A percentile compares a stretch with the other conserved stretches of the same genome.
These are phyloP conservation scores for Platalea minor DNA, from an alignment of 2,797 vertebrate species.

Conservation along the genomic window DNA sequence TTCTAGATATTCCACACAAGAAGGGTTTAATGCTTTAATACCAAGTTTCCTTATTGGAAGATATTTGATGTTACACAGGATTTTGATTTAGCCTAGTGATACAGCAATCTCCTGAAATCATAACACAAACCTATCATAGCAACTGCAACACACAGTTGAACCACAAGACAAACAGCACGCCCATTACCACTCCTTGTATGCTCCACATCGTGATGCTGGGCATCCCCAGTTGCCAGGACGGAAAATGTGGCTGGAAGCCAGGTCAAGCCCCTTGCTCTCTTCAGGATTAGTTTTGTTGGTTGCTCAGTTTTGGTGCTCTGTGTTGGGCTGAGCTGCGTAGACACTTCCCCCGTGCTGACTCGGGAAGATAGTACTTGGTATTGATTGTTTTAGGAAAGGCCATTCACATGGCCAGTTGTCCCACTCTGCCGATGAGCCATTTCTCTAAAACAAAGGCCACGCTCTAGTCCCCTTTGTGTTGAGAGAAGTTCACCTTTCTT, in stretches of 20 bases:
- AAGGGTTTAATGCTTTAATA: not conserved
- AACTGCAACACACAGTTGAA: not conserved
- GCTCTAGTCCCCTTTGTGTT: not conserved
- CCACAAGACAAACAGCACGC: not conserved
- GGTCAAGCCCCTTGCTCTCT: not conserved
- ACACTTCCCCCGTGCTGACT: rapidly evolving
- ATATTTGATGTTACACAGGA: not conserved
- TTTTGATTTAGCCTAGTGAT: not conserved
- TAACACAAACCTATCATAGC: not conserved
- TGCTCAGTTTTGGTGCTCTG: not conserved
- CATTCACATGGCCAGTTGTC: not conserved
- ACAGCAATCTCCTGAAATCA: not conserved
- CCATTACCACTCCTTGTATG: not conserved
- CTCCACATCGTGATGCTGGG: not conserved
- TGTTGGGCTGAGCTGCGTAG: not conserved
- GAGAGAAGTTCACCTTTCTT: not conserved
- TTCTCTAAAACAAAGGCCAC: not conserved
- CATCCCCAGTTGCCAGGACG: not conserved
- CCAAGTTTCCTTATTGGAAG: not conserved
- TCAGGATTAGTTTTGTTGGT: rapidly evolving
- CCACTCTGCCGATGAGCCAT: not conserved
- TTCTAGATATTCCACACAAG: not conserved
- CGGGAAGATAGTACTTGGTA: not conserved
- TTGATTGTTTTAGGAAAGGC: not conserved
- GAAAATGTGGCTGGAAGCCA: not conserved